Conservation (phyloP, 2,888 invertebrate species). For the Automeris io region DNA sequence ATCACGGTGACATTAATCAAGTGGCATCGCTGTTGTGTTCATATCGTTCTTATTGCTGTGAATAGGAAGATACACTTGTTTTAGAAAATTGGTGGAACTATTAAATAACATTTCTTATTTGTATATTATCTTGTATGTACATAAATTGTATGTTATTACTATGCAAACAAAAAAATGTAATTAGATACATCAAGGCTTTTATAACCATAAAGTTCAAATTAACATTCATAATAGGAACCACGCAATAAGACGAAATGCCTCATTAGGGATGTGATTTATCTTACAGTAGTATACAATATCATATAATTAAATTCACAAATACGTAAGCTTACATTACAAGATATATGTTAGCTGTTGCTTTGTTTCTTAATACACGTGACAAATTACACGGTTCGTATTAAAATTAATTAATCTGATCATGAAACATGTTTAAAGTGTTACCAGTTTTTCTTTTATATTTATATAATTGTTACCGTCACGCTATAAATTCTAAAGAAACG, state of each 20-base stretch:
- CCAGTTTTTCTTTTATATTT: no score
- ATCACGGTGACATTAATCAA: background rate
- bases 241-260: no score
- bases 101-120: background rate
- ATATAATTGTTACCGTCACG: background rate
- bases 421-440: background rate
- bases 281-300: no score
- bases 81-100: background rate
- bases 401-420: background rate
- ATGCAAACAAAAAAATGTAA: background rate
- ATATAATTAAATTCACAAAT: no score
- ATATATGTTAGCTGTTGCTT: no score
- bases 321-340: no score
- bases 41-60: background rate
- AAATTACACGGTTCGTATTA: no score
- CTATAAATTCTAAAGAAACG: slow-evolving; percentile 7
- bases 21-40: background rate
- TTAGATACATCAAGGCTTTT: background rate
- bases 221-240: no score
- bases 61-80: background rate
- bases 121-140: background rate
- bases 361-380: no score
- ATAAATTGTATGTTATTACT: background rate
- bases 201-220: no score
- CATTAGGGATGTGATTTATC: no score